A percentile compares a stretch with the other conserved stretches of the same genome.
Evolutionary conservation across 2,797 vertebrate genomes (phyloP).

Genomic region (Gymnothorax javanicus): DNA sequence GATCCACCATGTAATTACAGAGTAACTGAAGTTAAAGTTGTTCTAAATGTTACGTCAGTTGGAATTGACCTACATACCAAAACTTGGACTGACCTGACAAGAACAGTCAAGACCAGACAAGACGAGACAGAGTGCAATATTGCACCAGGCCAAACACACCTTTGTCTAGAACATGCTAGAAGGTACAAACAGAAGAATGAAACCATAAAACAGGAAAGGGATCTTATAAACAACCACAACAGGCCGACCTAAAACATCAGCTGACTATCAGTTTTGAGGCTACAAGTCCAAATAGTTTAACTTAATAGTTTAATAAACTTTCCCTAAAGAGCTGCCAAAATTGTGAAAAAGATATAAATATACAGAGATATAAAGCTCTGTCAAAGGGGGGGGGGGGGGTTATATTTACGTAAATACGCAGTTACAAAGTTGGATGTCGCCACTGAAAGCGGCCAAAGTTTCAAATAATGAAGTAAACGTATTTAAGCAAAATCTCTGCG

Average conservation of each 20-base stretch:
- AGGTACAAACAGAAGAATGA: background rate
- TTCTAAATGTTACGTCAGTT: too few relatives aligned
- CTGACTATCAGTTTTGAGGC: background rate
- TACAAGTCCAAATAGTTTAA: background rate
- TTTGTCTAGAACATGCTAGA: background rate
- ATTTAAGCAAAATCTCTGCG: too few relatives aligned
- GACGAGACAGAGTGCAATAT: background rate
- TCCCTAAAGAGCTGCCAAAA: background rate
- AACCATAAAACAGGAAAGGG: background rate
- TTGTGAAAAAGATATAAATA: background rate
- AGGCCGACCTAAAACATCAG: background rate
- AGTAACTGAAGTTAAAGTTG: too few relatives aligned
- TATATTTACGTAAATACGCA: too few relatives aligned
- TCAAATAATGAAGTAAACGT: too few relatives aligned
- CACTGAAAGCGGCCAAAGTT: too few relatives aligned
- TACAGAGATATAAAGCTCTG: background rate
- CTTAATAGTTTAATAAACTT: background rate
- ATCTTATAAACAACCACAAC: background rate
- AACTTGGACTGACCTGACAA: slow-evolving; percentile 12
- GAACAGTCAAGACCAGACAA: background rate
- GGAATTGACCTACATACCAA: too few relatives aligned
- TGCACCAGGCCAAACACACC: background rate
- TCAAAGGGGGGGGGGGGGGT: too few relatives aligned
- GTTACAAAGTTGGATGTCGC: too few relatives aligned
- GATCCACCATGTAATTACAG: too few relatives aligned